phyloP scores from a whole-genome alignment of 2,888 invertebrate genomes.

The Malacosoma neustria region DNA sequence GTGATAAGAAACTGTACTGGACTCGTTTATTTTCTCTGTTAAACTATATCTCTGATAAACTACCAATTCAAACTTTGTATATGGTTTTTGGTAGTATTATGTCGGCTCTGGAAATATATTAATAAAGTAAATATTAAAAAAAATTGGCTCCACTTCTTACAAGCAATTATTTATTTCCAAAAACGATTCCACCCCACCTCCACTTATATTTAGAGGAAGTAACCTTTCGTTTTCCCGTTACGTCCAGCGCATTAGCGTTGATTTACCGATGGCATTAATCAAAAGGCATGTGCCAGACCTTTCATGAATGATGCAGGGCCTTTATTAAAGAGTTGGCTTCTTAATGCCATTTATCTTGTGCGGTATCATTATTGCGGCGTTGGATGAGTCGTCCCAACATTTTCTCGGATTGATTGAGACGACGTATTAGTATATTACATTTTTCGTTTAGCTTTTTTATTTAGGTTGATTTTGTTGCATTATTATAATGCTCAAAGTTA shows the following conservation, averaged over 20 bases:
- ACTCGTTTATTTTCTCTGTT: too few species aligned
- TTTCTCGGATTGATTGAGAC: too few species aligned
- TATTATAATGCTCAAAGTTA: not conserved
- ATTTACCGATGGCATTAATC: conserved; percentile 51
- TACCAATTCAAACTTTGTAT: too few species aligned
- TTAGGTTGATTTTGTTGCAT: not conserved
- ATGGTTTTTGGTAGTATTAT: too few species aligned
- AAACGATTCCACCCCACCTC: not conserved
- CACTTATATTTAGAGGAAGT: conserved; percentile 12
- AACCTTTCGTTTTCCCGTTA: conserved; percentile 20
- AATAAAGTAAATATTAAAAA: too few species aligned
- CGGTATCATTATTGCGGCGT: not conserved
- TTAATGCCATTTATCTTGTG: conserved; percentile 17
- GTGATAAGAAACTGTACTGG: too few species aligned
- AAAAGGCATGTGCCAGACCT: conserved; percentile 18
- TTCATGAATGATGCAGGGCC: conserved; percentile 16
- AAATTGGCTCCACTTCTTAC: not conserved
- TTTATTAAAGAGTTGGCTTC: conserved; percentile 21
- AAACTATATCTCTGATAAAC: too few species aligned
- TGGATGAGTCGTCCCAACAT: not conserved
- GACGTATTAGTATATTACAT: too few species aligned
- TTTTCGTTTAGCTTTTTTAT: not conserved
- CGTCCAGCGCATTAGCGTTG: conserved; percentile 34
- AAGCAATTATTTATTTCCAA: not conserved
- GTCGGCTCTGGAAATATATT: too few species aligned